Evolutionary conservation across 2,888 invertebrate species (phyloP).

Genomic region (Steromphala cineraria): DNA sequence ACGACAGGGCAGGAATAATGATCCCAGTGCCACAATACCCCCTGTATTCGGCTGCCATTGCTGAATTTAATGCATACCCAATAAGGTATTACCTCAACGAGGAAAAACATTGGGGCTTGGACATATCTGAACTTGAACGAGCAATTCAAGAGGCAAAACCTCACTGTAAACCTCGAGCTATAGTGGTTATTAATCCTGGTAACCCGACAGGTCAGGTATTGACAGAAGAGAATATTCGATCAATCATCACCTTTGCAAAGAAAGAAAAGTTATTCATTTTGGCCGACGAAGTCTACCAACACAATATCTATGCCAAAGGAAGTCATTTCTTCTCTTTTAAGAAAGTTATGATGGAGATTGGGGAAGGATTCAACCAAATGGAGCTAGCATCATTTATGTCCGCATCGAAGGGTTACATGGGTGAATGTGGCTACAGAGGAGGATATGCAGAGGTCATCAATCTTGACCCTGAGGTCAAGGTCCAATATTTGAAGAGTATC

Average conservation of each 20-base stretch:
- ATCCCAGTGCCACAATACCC: slow-evolving; percentile 99
- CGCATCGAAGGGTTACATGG: slow-evolving; percentile 89
- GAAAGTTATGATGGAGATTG: slow-evolving; percentile 93
- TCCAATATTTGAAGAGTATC: slow-evolving; percentile 78
- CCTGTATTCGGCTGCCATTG: slow-evolving; percentile 94
- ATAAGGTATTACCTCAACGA: slow-evolving; percentile 86
- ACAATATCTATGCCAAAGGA: slow-evolving; percentile 94
- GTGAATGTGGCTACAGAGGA: slow-evolving; percentile 92
- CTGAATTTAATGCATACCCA: slow-evolving; percentile 89
- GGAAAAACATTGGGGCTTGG: slow-evolving; percentile 89
- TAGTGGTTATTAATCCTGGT: slow-evolving; percentile 98
- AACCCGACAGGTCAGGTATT: slow-evolving; percentile 95
- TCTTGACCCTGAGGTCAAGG: slow-evolving; percentile 87
- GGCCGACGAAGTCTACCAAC: slow-evolving; percentile 86
- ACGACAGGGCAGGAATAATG: slow-evolving; percentile 86
- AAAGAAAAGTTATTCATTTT: slow-evolving; percentile 87
- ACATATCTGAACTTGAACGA: slow-evolving; percentile 86
- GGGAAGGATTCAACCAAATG: slow-evolving; percentile 86
- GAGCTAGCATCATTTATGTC: slow-evolving; percentile 98
- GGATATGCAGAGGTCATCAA: slow-evolving; percentile 96
- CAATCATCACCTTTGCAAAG: slow-evolving; percentile 93
- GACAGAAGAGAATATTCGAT: slow-evolving; percentile 90
- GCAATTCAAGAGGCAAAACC: slow-evolving; percentile 81
- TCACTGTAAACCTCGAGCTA: slow-evolving; percentile 84
- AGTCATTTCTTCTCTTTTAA: slow-evolving; percentile 96